Conservation (phyloP, 1,140 invertebrate species). For the Aphis gossypii region DNA sequence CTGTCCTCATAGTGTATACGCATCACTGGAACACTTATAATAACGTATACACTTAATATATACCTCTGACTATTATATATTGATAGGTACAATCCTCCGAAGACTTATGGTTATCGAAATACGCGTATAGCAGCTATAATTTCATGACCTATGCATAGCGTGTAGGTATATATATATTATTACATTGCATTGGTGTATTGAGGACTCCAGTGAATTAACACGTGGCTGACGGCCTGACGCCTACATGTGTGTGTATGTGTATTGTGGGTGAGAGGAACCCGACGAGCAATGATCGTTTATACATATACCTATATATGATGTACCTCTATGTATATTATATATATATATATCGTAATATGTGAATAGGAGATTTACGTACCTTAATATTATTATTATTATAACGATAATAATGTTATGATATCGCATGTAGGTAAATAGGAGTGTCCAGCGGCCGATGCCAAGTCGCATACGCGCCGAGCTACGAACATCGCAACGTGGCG, state of each 20-base stretch:
- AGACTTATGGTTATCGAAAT: neutral
- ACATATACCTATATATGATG: too few species aligned
- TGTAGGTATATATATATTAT: neutral
- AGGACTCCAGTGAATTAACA: neutral
- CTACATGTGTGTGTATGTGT: neutral
- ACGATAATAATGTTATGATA: neutral
- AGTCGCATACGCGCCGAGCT: neutral
- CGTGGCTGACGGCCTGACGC: neutral
- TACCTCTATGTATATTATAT: too few species aligned
- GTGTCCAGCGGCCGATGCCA: neutral
- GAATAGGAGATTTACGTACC: neutral
- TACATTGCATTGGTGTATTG: neutral
- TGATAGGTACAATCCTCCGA: neutral
- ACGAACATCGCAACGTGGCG: neutral
- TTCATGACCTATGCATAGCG: neutral
- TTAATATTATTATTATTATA: neutral
- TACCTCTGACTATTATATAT: neutral
- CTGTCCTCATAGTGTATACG: too few species aligned
- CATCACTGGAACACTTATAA: too few species aligned
- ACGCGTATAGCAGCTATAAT: neutral
- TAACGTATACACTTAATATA: neutral
- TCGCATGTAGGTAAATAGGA: neutral
- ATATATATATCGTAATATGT: neutral
- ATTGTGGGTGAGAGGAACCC: neutral
- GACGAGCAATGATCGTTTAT: neutral